Conservation (phyloP, 2,797 vertebrate genomes). For the Caiman crocodilus region DNA sequence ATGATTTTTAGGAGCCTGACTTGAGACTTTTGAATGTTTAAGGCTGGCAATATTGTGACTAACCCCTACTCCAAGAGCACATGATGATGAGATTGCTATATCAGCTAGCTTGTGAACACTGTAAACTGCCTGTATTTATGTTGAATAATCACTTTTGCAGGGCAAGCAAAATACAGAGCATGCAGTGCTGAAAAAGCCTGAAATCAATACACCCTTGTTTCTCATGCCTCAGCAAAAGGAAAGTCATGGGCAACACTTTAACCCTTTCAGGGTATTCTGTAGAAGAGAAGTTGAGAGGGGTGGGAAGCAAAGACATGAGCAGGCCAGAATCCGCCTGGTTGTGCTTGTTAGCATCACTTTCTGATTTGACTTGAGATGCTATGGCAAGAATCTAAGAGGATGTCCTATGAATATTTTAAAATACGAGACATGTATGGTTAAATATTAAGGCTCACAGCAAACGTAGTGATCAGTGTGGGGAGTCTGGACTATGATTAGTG, state of each 20-base stretch:
- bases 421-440: neutral
- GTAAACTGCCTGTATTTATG: slow-evolving; percentile 67
- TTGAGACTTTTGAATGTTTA: neutral
- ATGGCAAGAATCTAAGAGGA: slow-evolving; percentile 26
- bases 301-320: neutral
- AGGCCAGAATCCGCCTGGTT: neutral
- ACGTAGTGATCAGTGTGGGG: neutral
- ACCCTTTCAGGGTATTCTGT: slow-evolving; percentile 6
- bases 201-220: slow-evolving; percentile 65
- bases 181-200: neutral
- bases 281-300: neutral
- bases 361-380: neutral
- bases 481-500: neutral
- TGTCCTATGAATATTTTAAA: slow-evolving; percentile 11
- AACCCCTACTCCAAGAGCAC: slow-evolving; percentile 19
- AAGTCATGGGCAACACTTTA: slow-evolving; percentile 28
- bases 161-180: slow-evolving; percentile 52
- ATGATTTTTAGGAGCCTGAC: slow-evolving; percentile 12
- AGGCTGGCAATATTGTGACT: slow-evolving; percentile 27
- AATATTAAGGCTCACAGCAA: neutral
- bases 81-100: slow-evolving; percentile 64
- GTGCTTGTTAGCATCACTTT: neutral
- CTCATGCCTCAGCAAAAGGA: slow-evolving; percentile 69
- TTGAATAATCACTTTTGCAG: slow-evolving; percentile 70
- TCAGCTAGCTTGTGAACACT: slow-evolving; percentile 71